phyloP scores from a whole-genome alignment of 1,140 invertebrate genomes.

The Scaptomyza graminum region DNA sequence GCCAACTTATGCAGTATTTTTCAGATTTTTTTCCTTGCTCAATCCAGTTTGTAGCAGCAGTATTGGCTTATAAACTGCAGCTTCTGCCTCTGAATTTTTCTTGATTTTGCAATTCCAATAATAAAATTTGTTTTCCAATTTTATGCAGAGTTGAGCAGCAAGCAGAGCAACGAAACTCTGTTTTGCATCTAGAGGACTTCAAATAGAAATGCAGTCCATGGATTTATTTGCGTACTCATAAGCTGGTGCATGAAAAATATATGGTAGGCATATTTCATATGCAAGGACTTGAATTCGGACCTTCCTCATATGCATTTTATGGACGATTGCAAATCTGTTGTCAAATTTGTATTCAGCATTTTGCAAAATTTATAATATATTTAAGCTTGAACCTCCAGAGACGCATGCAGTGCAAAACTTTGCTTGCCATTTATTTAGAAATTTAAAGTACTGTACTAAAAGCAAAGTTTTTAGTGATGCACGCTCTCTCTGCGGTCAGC shows the following conservation, averaged over 20 bases:
- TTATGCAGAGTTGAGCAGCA: slow-evolving; percentile 71
- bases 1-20: slow-evolving; percentile 19
- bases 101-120: slow-evolving; percentile 78
- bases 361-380: slow-evolving; percentile 42
- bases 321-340: slow-evolving; percentile 51
- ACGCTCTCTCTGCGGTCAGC: background rate
- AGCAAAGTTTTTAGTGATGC: slow-evolving; percentile 6
- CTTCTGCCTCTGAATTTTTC: slow-evolving; percentile 43
- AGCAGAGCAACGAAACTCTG: slow-evolving; percentile 14
- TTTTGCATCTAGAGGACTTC: slow-evolving; percentile 41
- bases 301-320: slow-evolving; percentile 48
- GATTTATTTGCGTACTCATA: slow-evolving; percentile 63
- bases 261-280: slow-evolving; percentile 28
- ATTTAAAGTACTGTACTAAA: slow-evolving; percentile 2
- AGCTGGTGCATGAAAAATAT: slow-evolving; percentile 7
- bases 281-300: slow-evolving; percentile 22
- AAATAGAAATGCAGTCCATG: slow-evolving; percentile 17
- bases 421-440: background rate
- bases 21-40: background rate
- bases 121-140: slow-evolving; percentile 76
- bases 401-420: slow-evolving; percentile 7
- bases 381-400: slow-evolving; percentile 23
- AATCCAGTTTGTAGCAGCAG: slow-evolving; percentile 22
- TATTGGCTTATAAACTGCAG: slow-evolving; percentile 21
- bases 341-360: slow-evolving; percentile 52